Evolutionary conservation across 1,140 invertebrate genomes (phyloP), one percentile per base, ranked within the genome.

Genomic region (Drosophila triauraria): DNA sequence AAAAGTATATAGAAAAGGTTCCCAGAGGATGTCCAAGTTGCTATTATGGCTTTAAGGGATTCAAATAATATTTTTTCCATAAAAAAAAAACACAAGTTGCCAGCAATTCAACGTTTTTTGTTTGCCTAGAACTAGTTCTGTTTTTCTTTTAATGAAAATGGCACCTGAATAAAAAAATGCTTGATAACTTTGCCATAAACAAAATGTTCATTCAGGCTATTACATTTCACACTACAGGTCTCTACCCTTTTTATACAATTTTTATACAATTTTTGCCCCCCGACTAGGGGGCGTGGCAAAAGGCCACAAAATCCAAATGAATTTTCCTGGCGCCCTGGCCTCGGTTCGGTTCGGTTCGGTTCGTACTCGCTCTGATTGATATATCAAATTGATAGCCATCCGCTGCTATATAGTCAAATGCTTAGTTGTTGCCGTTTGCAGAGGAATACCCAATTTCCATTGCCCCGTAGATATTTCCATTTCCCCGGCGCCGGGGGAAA

Each of bases 311-410:
- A 70, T 32, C 35, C 20, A 48, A 72, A 70, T 72, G 58, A 75
- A 75, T 65, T 64, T 50, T 42, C n/a, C 20, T 23, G 27, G 27
- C 6, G 5, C 27, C 27, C 27, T 25, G n/a, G 35, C 25, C 40
- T 40, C 13, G 27, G 25, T 44, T 54, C 25, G 17, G 48, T 30
- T 72, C 4, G 27, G 27, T 43, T 20, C 35, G 27, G 42, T 38
- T 1, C 32, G 44, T 25, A 32, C 53, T 67, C 59, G 56, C 71
- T 57, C 83, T 87, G 83, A 87, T 87, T 87, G 83, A 87, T 87
- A 87, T 82, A 87, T 87, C 83, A 87, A 87, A 80, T 87, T 87
- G 83, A 87, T 86, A 74, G 83, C 83, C 75, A 77, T 60, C 54
- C 75, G 75, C 48, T 68, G 62, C 47, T 43, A 51, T 67, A 67